These are phyloP conservation scores for Caloenas nicobarica DNA, from an alignment of 2,113 vertebrate species.

Conservation along the genomic window DNA sequence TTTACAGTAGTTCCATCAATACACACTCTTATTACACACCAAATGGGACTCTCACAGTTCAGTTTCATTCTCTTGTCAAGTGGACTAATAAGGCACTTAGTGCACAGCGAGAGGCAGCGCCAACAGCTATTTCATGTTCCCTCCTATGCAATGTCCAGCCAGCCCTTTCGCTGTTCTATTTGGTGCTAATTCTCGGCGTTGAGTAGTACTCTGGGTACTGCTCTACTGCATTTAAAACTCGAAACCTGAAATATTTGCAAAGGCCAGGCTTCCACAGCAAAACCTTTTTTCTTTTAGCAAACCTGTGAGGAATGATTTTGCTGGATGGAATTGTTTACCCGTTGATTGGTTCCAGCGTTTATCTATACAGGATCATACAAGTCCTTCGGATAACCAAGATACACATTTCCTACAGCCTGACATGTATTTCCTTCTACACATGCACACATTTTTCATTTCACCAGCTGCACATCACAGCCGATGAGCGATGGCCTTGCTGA, in stretches of 20 bases:
- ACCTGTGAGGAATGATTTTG: not conserved
- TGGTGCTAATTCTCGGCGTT: not conserved
- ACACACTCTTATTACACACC: not conserved
- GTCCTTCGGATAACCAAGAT: not conserved
- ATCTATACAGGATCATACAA: not conserved
- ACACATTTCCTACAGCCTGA: no score
- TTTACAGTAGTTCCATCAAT: not conserved
- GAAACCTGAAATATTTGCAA: fast-evolving
- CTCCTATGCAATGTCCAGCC: fast-evolving
- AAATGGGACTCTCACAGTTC: not conserved
- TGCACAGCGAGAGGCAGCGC: not conserved
- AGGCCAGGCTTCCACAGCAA: not conserved
- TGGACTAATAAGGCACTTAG: not conserved
- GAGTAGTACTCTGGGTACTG: not conserved
- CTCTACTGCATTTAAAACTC: not conserved
- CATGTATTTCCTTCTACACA: fast-evolving
- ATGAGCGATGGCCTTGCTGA: not conserved
- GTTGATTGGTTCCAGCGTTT: not conserved
- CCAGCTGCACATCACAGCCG: not conserved
- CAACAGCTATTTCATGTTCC: not conserved
- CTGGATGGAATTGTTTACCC: not conserved
- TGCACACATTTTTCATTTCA: not conserved
- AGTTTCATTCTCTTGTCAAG: not conserved
- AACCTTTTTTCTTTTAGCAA: not conserved
- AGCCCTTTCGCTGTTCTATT: not conserved